These are phyloP conservation scores for Tenrec ecaudatus DNA, from an alignment of 2,113 vertebrate genomes.

Conservation along the genomic window DNA sequence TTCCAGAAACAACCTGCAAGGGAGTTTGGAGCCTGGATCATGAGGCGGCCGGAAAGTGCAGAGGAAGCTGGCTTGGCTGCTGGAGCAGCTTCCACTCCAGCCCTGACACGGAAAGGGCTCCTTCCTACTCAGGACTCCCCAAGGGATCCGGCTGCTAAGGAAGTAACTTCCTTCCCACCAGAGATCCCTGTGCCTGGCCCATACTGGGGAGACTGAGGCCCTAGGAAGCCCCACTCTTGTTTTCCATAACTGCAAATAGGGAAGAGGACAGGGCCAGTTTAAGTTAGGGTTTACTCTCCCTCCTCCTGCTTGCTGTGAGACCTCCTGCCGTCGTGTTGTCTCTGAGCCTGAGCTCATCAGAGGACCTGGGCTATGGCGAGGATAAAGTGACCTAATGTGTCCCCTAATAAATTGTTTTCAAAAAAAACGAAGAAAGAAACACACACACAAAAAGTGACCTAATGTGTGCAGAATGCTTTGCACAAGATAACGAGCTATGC, in stretches of 20 bases:
- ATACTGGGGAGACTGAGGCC: neutral
- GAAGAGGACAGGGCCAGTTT: neutral
- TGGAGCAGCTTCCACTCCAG: neutral
- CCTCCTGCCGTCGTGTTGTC: neutral
- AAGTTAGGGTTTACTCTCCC: neutral
- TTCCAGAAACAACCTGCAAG: constrained; percentile 29
- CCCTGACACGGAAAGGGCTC: neutral
- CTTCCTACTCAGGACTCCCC: neutral
- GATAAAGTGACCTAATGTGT: neutral
- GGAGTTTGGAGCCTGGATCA: neutral
- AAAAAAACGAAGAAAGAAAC: too few species aligned
- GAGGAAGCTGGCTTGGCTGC: neutral
- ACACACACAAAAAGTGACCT: neutral
- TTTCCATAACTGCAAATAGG: neutral
- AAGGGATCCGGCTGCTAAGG: neutral
- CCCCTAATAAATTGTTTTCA: too few species aligned
- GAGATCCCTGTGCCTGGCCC: neutral
- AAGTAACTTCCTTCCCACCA: neutral
- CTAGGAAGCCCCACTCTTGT: neutral
- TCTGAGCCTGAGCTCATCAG: neutral
- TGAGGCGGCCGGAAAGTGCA: neutral
- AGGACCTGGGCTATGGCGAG: neutral
- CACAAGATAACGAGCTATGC: neutral
- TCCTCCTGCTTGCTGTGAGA: neutral
- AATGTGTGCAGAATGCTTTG: neutral